Conservation (phyloP, 2,113 vertebrate species). For the Aplodontia rufa region DNA sequence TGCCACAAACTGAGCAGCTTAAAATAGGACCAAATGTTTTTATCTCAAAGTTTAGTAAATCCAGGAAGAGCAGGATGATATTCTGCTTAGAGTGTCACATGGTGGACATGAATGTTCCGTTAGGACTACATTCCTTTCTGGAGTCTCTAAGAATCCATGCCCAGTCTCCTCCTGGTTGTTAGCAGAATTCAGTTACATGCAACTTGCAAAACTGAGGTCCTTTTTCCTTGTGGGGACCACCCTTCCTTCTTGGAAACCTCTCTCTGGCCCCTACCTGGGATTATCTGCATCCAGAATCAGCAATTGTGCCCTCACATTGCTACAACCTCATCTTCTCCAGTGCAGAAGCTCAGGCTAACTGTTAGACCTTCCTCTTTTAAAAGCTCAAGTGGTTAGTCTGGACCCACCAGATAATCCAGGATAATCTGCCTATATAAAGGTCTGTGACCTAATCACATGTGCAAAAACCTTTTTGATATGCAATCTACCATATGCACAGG, state of each 20-base stretch:
- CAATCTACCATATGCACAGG: not conserved
- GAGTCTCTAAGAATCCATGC: too few species aligned
- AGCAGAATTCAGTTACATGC: not conserved
- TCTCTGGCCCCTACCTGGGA: not conserved
- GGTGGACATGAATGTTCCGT: not conserved
- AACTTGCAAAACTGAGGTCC: not conserved
- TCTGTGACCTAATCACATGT: not conserved
- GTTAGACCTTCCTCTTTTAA: not conserved
- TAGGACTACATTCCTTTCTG: not conserved
- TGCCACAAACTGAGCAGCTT: not conserved
- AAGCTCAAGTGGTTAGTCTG: not conserved
- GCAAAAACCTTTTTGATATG: not conserved
- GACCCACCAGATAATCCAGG: not conserved
- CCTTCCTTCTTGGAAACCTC: too few species aligned
- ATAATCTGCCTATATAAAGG: conserved; percentile 4
- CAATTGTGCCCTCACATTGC: fast-evolving
- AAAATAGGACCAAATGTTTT: not conserved
- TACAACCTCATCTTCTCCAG: not conserved
- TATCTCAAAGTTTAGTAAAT: not conserved
- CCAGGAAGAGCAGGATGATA: not conserved
- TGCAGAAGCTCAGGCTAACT: not conserved
- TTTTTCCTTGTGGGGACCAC: not conserved
- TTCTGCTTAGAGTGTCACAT: not conserved
- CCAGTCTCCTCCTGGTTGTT: not conserved
- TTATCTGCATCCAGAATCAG: not conserved